These are phyloP conservation scores for Acrocera orbiculus DNA, from an alignment of 2,888 invertebrate genomes.

Conservation along the genomic window DNA sequence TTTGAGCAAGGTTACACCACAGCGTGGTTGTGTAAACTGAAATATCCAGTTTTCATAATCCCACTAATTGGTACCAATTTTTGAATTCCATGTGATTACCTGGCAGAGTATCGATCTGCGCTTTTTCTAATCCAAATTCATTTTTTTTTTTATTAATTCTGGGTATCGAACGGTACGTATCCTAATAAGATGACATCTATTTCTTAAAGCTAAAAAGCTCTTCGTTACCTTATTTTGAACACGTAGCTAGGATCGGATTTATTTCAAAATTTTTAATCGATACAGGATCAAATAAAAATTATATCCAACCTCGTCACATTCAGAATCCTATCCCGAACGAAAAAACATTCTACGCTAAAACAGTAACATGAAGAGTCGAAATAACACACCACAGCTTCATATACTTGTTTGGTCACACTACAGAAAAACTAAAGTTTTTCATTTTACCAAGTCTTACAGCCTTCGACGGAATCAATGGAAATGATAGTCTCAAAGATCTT, in stretches of 20 bases:
- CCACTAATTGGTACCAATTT: too few relatives aligned
- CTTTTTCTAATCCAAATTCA: too few relatives aligned
- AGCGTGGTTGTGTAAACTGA: too few relatives aligned
- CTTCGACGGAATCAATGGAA: slow-evolving; percentile 9
- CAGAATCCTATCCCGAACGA: slow-evolving; percentile 8
- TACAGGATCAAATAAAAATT: slow-evolving; percentile 11
- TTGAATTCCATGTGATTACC: too few relatives aligned
- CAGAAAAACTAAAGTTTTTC: too few relatives aligned
- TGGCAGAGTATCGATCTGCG: too few relatives aligned
- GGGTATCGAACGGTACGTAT: too few relatives aligned
- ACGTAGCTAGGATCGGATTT: slow-evolving; percentile 10
- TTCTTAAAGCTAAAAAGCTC: slow-evolving; percentile 14
- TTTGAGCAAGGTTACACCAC: too few relatives aligned
- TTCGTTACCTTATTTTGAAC: slow-evolving; percentile 13
- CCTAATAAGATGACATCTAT: slow-evolving; percentile 10
- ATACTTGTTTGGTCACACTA: too few relatives aligned
- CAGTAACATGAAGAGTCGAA: slow-evolving; percentile 8
- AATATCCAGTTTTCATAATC: too few relatives aligned
- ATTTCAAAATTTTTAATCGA: slow-evolving; percentile 11
- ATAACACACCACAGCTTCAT: slow-evolving; percentile 9
- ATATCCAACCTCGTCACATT: slow-evolving; percentile 9
- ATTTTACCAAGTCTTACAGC: too few relatives aligned
- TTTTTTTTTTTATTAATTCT: too few relatives aligned
- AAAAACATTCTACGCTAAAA: slow-evolving; percentile 8
- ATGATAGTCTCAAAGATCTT: slow-evolving; percentile 7